Evolutionary conservation across 2,113 vertebrate genomes (phyloP).

Genomic region (Cyanoderma ruficeps): DNA sequence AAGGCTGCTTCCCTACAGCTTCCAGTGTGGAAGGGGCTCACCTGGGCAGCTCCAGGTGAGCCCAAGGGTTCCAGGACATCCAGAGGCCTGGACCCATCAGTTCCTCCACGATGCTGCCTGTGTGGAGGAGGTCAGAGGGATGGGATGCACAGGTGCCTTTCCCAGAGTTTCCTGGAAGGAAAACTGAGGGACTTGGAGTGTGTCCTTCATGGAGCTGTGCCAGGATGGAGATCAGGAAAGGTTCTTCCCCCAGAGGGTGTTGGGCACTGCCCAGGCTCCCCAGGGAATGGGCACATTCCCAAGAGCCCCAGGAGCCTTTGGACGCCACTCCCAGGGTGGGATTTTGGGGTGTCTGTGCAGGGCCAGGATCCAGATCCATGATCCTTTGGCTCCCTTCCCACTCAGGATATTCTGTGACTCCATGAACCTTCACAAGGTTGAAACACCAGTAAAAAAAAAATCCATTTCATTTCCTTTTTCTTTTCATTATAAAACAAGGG

Average conservation of each 20-base stretch:
- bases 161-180: not conserved
- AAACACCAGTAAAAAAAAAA: not conserved
- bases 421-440: not conserved
- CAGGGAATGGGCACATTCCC: not conserved
- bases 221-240: not conserved
- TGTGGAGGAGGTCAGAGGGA: not conserved
- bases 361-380: too few species aligned
- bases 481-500: not conserved
- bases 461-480: not conserved
- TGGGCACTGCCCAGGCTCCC: not conserved
- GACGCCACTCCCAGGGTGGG: fast-evolving
- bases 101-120: not conserved
- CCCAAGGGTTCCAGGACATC: not conserved
- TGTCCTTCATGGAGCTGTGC: not conserved
- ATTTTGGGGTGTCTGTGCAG: not conserved
- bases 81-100: not conserved
- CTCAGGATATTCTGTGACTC: not conserved
- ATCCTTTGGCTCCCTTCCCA: not conserved
- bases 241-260: not conserved
- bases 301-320: not conserved
- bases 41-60: not conserved
- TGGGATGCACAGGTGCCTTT: not conserved
- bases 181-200: fast-evolving
- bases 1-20: not conserved
- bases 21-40: not conserved